Conservation (phyloP, 2,113 vertebrate species). For the Henicopernis longicauda region DNA sequence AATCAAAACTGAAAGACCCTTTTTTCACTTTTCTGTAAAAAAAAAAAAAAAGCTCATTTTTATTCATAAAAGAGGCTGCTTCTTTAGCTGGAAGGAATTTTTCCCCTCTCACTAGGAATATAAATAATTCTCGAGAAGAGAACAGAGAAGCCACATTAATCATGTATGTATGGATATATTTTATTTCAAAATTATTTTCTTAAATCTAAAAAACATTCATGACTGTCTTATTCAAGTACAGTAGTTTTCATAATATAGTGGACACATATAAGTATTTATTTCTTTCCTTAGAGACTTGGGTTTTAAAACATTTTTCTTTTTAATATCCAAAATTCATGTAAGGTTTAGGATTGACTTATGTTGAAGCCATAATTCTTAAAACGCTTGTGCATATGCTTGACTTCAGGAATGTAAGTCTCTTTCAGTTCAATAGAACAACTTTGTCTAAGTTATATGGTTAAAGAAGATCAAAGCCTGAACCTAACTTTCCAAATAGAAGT, state of each 20-base stretch:
- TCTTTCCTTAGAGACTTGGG: conserved; percentile 47
- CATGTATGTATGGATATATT: conserved; percentile 53
- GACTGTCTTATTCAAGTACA: conserved; percentile 18
- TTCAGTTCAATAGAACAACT: conserved; percentile 52
- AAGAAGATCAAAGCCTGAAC: conserved; percentile 44
- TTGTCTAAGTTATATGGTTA: conserved; percentile 36
- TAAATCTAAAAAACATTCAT: conserved; percentile 68
- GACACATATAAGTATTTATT: conserved; percentile 69
- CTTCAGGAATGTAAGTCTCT: conserved; percentile 44
- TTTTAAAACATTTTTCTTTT: conserved; percentile 61
- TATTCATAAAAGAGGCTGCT: conserved; percentile 56
- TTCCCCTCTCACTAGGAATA: conserved; percentile 43
- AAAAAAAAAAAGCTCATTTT: conserved; percentile 1
- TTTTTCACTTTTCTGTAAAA: neutral
- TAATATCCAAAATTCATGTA: conserved; percentile 65
- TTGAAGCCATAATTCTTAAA: conserved; percentile 43
- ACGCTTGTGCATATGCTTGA: neutral
- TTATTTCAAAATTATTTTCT: conserved; percentile 54
- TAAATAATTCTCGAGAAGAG: conserved; percentile 67
- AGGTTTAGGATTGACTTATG: conserved; percentile 62
- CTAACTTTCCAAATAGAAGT: conserved; percentile 6
- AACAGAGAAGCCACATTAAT: conserved; percentile 64
- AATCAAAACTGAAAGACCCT: conserved; percentile 2
- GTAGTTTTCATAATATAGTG: conserved; percentile 52
- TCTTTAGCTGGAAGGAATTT: conserved; percentile 55